These are phyloP conservation scores for Chromis chromis DNA, from an alignment of 2,797 vertebrate genomes.

Conservation along the genomic window DNA sequence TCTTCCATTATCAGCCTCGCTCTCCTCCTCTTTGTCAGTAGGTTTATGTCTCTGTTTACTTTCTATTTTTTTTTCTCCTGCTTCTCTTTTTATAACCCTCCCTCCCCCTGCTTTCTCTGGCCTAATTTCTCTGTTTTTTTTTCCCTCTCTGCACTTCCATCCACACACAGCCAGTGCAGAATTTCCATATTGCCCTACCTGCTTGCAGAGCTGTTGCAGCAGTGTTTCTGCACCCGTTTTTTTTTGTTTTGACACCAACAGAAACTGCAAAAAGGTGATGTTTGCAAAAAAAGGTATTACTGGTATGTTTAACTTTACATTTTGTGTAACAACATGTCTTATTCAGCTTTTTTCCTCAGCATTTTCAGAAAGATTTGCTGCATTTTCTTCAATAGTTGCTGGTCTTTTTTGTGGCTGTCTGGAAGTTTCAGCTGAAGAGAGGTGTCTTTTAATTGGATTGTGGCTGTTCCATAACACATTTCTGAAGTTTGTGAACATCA, in stretches of 20 bases:
- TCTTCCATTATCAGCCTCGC: constrained; percentile 28
- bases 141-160: constrained; percentile 27
- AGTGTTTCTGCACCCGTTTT: constrained; percentile 30
- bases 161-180: constrained; percentile 18
- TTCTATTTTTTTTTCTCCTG: constrained; percentile 26
- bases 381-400: not conserved
- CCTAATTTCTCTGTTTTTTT: constrained; percentile 59
- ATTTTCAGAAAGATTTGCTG: not conserved
- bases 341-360: not conserved
- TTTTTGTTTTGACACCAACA: not conserved
- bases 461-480: no score
- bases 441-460: no score
- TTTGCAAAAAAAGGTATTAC: not conserved
- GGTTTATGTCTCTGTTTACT: constrained; percentile 57
- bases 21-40: constrained; percentile 46
- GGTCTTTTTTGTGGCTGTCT: not conserved
- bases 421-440: not conserved
- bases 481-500: not conserved
- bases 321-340: not conserved
- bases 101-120: constrained; percentile 33
- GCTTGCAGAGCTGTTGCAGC: constrained; percentile 43
- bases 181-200: constrained; percentile 44
- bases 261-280: not conserved
- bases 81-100: constrained; percentile 37
- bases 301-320: not conserved